phyloP scores from a whole-genome alignment of 2,797 vertebrate genomes.

The Phalanger gymnotis region DNA sequence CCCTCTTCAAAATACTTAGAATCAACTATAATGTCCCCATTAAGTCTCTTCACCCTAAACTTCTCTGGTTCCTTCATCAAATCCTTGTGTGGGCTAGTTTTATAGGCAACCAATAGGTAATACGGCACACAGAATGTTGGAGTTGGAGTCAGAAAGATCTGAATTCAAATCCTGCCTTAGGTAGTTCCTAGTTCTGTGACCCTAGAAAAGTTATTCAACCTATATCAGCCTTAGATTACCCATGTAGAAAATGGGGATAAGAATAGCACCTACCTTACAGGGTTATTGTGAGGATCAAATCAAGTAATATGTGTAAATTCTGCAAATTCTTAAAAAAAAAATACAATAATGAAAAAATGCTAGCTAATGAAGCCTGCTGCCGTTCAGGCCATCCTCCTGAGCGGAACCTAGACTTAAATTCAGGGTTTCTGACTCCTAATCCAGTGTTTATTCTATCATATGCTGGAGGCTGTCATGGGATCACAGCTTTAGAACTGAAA shows the following conservation, averaged over 20 bases:
- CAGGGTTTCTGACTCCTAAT: not conserved
- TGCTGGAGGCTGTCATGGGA: not conserved
- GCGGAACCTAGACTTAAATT: not conserved
- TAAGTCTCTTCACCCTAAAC: too few relatives aligned
- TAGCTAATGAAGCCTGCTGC: not conserved
- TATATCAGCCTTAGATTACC: not conserved
- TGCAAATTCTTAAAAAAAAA: not conserved
- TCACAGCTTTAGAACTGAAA: not conserved
- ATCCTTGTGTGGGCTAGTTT: too few relatives aligned
- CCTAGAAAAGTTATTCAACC: not conserved
- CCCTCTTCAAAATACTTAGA: not conserved
- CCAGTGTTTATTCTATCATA: not conserved
- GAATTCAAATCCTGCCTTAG: not conserved
- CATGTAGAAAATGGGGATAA: not conserved
- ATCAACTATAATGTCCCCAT: not conserved
- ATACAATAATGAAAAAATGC: not conserved
- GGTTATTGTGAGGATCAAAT: not conserved
- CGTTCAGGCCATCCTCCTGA: not conserved
- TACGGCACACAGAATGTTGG: too few relatives aligned
- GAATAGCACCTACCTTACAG: not conserved
- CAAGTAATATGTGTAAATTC: not conserved
- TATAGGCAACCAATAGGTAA: too few relatives aligned
- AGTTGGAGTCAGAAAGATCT: not conserved
- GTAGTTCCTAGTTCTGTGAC: not conserved
- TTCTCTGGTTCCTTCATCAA: too few relatives aligned